Percentiles rank a stretch among this genome's conserved stretches.
Evolutionary conservation across 2,113 vertebrate genomes (phyloP).

Genomic region (Agelaius phoeniceus): DNA sequence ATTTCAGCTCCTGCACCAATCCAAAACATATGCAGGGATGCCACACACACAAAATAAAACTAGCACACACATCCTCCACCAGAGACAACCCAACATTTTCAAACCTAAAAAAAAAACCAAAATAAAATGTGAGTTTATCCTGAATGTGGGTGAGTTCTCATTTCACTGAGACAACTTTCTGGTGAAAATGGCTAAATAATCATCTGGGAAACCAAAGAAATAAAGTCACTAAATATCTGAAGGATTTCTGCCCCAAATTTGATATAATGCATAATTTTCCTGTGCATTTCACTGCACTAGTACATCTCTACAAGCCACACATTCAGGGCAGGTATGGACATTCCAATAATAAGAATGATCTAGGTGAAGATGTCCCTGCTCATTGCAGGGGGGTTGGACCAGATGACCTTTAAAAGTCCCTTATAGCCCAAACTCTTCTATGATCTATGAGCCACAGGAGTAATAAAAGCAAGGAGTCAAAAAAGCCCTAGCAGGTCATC

Average conservation of each 20-base stretch:
- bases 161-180: conserved; percentile 38
- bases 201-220: not conserved
- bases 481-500: not conserved
- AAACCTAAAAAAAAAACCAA: not conserved
- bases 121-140: not conserved
- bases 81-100: conserved; percentile 27
- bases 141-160: conserved; percentile 44
- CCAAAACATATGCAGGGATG: conserved; percentile 51
- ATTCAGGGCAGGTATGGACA: not conserved
- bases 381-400: not conserved
- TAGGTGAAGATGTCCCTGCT: not conserved
- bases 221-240: not conserved
- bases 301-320: not conserved
- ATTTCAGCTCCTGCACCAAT: conserved; percentile 20
- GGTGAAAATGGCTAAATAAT: conserved; percentile 17
- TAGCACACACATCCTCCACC: conserved; percentile 19
- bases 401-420: not conserved
- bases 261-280: not conserved
- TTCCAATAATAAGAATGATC: not conserved
- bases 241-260: not conserved
- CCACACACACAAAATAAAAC: conserved; percentile 35
- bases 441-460: not conserved
- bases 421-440: not conserved
- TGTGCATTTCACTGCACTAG: not conserved
- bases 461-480: not conserved